Evolutionary conservation across 2,888 invertebrate genomes (phyloP), one percentile per base, ranked within the genome.

Genomic region (Diabrotica balteata): DNA sequence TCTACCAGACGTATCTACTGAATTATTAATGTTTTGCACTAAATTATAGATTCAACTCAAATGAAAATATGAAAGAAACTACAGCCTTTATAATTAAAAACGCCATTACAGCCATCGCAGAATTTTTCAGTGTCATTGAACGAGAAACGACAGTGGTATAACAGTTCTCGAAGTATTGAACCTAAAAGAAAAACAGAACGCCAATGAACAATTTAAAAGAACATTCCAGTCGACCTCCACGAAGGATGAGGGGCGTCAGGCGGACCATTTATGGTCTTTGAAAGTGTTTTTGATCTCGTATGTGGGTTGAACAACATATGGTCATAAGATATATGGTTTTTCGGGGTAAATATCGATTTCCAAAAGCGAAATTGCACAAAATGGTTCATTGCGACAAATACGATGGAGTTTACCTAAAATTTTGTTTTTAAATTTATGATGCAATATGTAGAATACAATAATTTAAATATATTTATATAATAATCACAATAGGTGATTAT

Each of bases 261-360:
- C 65, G 66, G 62, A 64, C 79, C 78, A 65, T 77, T 76, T 73
- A 77, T 69, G 78, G 77, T 66, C 75, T 72, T 77, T 71, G 78
- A 79, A 78, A 79, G 77, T 79, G 78, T 78, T 79, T 77, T 77
- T 74, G 64, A 75, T 75, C 74, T 72, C 70, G 70, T 70, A 78
- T 78, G 78, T 78, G 76, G 78, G 78, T 78, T 78, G 78, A 75
- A 50, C 66, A 64, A 68, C 78, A 78, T 78, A 78, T 78, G 78
- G 77, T 76, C 75, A 72, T 53, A 72, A 66, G 69, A 69, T 62
- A 69, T 54, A 66, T 47, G 52, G 42, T 64, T 65, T 58, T 68
- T 59, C 58, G 59, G 10, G 17, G 44, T 45, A 54, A 44, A 22
- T 43, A 42, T 49, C 44, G 43, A 11, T 58, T 59, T 64, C 42